Percentiles rank a stretch among this genome's conserved stretches.
Evolutionary conservation across 2,888 invertebrate species (phyloP).

Genomic region (Polyommatus iphigenia): DNA sequence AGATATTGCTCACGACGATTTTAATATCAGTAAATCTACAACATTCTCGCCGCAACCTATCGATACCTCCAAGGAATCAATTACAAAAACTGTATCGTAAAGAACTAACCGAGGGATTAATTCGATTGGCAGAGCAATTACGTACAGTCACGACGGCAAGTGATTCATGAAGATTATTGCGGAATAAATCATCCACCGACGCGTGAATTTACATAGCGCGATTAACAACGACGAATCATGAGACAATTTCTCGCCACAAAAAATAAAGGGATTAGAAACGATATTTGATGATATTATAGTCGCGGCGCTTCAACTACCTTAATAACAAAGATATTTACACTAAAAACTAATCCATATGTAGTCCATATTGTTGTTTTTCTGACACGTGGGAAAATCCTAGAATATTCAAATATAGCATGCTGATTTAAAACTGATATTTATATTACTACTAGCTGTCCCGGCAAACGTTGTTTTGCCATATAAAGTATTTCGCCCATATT

Average conservation of each 20-base stretch:
- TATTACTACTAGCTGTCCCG: too few species aligned
- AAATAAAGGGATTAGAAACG: not conserved
- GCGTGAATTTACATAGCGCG: slow-evolving; percentile 65
- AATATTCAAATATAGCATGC: too few species aligned
- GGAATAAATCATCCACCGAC: slow-evolving; percentile 63
- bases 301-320: too few species aligned
- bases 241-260: slow-evolving; percentile 42
- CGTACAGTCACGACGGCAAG: slow-evolving; percentile 69
- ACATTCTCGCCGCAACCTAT: slow-evolving; percentile 49
- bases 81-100: slow-evolving; percentile 73
- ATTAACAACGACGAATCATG: slow-evolving; percentile 57
- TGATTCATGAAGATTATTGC: slow-evolving; percentile 70
- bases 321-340: too few species aligned
- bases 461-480: too few species aligned
- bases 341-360: too few species aligned
- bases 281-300: not conserved
- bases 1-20: slow-evolving; percentile 45
- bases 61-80: slow-evolving; percentile 65
- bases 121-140: slow-evolving; percentile 77
- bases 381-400: too few species aligned
- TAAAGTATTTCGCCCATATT: too few species aligned
- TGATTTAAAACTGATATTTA: too few species aligned
- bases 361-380: too few species aligned
- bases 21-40: slow-evolving; percentile 19
- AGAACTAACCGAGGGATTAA: slow-evolving; percentile 70